Evolutionary conservation across 2,888 invertebrate genomes (phyloP).

Genomic region (Limnephilus rhombicus): DNA sequence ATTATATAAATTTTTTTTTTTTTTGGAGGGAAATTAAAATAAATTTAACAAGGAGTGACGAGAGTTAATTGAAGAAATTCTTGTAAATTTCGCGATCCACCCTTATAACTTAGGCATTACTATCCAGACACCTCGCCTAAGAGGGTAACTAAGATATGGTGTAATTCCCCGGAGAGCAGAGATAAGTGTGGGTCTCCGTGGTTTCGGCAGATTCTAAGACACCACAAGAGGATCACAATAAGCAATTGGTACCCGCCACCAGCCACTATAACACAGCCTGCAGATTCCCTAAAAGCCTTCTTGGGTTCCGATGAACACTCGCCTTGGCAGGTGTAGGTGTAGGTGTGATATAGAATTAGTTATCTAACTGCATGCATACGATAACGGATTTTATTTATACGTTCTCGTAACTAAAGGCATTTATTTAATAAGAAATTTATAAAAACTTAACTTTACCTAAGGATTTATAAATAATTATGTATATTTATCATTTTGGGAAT

Average conservation of each 20-base stretch:
- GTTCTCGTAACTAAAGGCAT: no score
- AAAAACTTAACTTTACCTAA: no score
- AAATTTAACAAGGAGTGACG: background rate
- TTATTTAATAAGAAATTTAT: no score
- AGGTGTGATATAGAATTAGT: background rate
- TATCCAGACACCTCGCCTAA: background rate
- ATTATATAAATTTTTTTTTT: no score
- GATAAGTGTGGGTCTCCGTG: slow-evolving; percentile 32
- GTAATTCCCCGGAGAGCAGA: slow-evolving; percentile 35
- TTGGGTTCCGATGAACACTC: background rate
- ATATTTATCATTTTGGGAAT: no score
- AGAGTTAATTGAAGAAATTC: background rate
- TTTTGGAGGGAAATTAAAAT: no score
- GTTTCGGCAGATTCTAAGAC: slow-evolving; percentile 54
- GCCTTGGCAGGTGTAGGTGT: background rate
- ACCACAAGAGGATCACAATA: slow-evolving; percentile 66
- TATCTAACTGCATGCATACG: background rate
- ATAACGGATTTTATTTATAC: background rate
- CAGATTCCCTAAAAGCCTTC: slow-evolving; percentile 45
- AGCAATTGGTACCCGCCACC: slow-evolving; percentile 36
- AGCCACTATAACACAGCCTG: slow-evolving; percentile 36
- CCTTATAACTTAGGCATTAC: slow-evolving; percentile 1
- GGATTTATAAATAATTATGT: no score
- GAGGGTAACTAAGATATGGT: slow-evolving; percentile 43
- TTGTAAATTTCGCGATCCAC: background rate